Evolutionary conservation across 1,140 invertebrate genomes (phyloP), one percentile per base, ranked within the genome.

Genomic region (Pectinophora gossypiella): DNA sequence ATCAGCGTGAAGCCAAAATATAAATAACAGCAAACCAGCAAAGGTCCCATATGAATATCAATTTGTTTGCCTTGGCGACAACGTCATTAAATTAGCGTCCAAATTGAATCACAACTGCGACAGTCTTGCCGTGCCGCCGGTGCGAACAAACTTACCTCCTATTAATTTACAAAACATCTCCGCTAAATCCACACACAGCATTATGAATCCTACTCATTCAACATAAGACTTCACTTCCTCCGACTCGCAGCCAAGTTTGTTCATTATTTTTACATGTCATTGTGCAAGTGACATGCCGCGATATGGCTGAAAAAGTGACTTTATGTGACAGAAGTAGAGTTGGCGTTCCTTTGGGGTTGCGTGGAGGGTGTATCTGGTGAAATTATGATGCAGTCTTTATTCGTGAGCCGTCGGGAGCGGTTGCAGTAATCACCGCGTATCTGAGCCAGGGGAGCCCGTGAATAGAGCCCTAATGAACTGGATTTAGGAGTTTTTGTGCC

Each of bases 381-480:
- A 87, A 87, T 87, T 87, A 87, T 87, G 84, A 87, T 87, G 84
- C 84, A 87, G 84, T 87, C 84, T 87, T 87, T 87, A 87, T 87
- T 85, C 81, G 83, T 85, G 83, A 86, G 78, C 81, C 83, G 81
- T 85, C 84, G 84, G 84, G 84, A 87, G 79, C 81, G 81, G 84
- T 85, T 87, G 84, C 81, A 87, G 84, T 87, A 87, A 87, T 87
- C 84, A 87, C 84, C 84, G 81, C 79, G 81, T 87, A 84, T 87
- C 83, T 86, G 80, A 81, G 84, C 76, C 84, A 78, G 82, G 83
- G 80, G 81, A n/a, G 73, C 72, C 68, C 64, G 72, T 87, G 84
- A 87, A 87, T 87, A 78, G 84, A 78, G 81, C 74, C 81, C 84
- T 86, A 86, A 86, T 86, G 81, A 86, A 86, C 83, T 85, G 81